A percentile compares a stretch with the other conserved stretches of the same genome.
Conservation (phyloP, 2,888 invertebrate genomes). For the Amblyjoppa proteus region DNA sequence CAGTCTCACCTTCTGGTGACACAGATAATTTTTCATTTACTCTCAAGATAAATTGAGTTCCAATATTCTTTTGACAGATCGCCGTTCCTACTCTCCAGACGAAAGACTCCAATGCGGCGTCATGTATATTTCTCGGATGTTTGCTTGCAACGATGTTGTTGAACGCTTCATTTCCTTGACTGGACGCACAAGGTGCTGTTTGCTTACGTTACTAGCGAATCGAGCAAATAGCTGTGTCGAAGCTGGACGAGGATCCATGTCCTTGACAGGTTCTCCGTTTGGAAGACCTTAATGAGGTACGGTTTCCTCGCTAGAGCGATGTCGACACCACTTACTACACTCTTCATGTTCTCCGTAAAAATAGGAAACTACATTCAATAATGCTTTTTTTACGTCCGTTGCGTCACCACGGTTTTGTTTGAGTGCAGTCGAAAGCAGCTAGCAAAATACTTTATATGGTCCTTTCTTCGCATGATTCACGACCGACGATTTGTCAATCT, state of each 20-base stretch:
- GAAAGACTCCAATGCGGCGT: conserved; percentile 48
- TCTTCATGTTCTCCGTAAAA: conserved; percentile 9
- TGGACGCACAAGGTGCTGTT: conserved; percentile 58
- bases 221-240: conserved; percentile 42
- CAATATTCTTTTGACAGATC: conserved; percentile 55
- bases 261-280: conserved; percentile 45
- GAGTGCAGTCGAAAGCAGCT: conserved; percentile 44
- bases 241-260: conserved; percentile 13
- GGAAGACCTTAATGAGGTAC: conserved; percentile 41
- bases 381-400: conserved; percentile 23
- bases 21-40: conserved; percentile 30
- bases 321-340: conserved; percentile 27
- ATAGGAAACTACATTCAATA: conserved; percentile 50
- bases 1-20: conserved; percentile 38
- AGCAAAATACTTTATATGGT: conserved; percentile 59
- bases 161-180: conserved; percentile 55
- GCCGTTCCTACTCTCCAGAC: conserved; percentile 49
- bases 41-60: conserved; percentile 27
- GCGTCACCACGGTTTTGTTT: conserved; percentile 56
- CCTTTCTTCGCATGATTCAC: conserved; percentile 60
- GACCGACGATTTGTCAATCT: conserved; percentile 65
- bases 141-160: conserved; percentile 56
- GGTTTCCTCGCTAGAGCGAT: conserved; percentile 1
- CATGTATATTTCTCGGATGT: conserved; percentile 53
- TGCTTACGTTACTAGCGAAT: conserved; percentile 46